phyloP scores from a whole-genome alignment of 1,140 invertebrate genomes.

The Matsumurasca onukii region DNA sequence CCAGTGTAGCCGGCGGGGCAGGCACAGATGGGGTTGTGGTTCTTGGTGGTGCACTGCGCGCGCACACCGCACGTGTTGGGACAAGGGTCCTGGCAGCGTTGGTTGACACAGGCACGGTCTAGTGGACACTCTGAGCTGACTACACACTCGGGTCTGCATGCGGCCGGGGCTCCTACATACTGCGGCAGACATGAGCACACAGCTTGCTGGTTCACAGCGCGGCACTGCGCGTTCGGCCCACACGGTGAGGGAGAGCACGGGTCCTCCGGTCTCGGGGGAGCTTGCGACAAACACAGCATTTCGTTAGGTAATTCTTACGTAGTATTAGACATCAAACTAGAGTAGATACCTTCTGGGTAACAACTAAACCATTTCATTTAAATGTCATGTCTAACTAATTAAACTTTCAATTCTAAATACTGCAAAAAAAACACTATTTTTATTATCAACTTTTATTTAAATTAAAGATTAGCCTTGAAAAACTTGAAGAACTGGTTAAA shows the following conservation, averaged over 20 bases:
- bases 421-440: no score
- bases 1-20: conserved; percentile 56
- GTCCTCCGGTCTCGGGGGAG: conserved; percentile 42
- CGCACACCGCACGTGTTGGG: conserved; percentile 60
- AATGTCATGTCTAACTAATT: no score
- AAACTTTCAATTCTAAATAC: no score
- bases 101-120: conserved; percentile 56
- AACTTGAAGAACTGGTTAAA: no score
- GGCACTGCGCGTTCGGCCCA: conserved; percentile 67
- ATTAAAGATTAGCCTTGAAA: no score
- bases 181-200: conserved; percentile 59
- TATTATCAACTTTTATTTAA: no score
- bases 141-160: conserved; percentile 56
- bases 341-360: no score
- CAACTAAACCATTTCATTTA: no score
- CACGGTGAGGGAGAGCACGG: conserved; percentile 70
- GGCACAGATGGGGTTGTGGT: conserved; percentile 60
- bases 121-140: conserved; percentile 58
- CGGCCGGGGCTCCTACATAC: conserved; percentile 56
- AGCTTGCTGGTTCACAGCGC: conserved; percentile 51
- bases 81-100: conserved; percentile 62
- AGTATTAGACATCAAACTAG: no score
- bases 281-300: conserved; percentile 9
- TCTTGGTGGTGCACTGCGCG: conserved; percentile 57
- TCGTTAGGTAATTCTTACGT: no score